Evolutionary conservation across 2,888 invertebrate species (phyloP).

Genomic region (Buathra laborator): DNA sequence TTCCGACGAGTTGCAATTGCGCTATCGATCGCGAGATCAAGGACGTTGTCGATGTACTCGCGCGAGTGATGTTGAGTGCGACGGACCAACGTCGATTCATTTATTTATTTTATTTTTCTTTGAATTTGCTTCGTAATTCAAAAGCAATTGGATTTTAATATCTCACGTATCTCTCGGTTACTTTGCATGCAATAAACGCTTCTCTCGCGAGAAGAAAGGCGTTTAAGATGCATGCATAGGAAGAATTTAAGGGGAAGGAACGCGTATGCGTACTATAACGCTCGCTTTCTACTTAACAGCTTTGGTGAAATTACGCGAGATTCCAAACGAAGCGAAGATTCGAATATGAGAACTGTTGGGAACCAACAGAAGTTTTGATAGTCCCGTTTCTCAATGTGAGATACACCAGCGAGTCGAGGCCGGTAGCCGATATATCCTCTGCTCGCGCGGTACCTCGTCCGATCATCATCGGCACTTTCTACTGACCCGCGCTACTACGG

Average conservation of each 20-base stretch:
- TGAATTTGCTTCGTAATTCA: not conserved
- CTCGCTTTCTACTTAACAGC: conserved; percentile 57
- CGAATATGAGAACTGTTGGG: conserved; percentile 37
- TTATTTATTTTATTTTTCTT: not conserved
- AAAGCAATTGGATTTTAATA: not conserved
- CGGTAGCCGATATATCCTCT: not conserved
- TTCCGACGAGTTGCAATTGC: not conserved
- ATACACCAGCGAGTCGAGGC: conserved; percentile 15
- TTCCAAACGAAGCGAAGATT: conserved; percentile 17
- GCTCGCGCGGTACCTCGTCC: conserved; percentile 3
- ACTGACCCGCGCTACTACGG: conserved; percentile 29
- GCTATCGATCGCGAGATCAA: not conserved
- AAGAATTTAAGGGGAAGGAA: not conserved
- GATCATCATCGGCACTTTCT: conserved; percentile 65
- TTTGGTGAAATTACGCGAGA: conserved; percentile 50
- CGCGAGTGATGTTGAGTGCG: not conserved
- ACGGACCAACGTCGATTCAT: conserved; percentile 7
- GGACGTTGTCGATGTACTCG: not conserved
- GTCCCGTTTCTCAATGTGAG: conserved; percentile 55
- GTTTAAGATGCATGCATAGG: not conserved
- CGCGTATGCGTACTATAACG: conserved; percentile 5
- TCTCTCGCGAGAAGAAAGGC: not conserved
- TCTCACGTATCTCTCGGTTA: not conserved
- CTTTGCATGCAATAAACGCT: not conserved
- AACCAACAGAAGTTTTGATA: conserved; percentile 45